Base-by-base conservation (phyloP, 2,797 vertebrate species). In the Hemitrygon akajei region DNA sequence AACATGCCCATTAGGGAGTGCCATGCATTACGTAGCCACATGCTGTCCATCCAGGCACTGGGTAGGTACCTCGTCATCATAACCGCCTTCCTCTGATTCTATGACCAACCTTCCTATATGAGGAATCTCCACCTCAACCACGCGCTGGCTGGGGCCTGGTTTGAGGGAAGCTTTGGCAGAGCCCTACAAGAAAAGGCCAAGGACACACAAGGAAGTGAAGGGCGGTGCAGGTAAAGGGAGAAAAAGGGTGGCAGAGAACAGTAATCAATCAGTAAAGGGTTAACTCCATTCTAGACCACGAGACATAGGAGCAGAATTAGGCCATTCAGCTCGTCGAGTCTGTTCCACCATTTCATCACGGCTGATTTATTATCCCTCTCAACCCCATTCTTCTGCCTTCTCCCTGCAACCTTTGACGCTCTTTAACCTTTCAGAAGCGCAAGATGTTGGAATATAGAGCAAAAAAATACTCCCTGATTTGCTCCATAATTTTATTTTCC, bases 31-130 rank as follows among this genome's bases (percentile, higher is more conserved):
- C 9, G 7, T 22, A 30, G 30, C 86, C 60, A 27, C 86, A 89
- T 89, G 60, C 86, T 89, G 9, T 66, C 60, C 14, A 18, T 60
- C 63, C 60, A 75, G 93, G 94, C 95, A 94, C 94, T 94, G 80
- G 77, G 81, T 96, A 93, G 95, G 97, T 99, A 99, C 98, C 99
- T 99, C 97, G 69, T 99, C 98, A 95, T 99, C 98, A 96, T 99
- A 99, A 96, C 98, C 98, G 96, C 98, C 98, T 97, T 98, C 98
- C 96, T 98, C 97, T 96, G 98, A 97, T 96, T 99, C 97, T 97
- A 98, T 98, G 96, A 99, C 97, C 97, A 98, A 98, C 95, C 98
- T 98, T 96, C 98, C 98, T 97, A 99, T 96, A 94, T 98, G 97
- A 95, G 98, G 98, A 95, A 98, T 98, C 96, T 98, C 97, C 97